phyloP scores from a whole-genome alignment of 2,888 invertebrate genomes.

The Nezara viridula region DNA sequence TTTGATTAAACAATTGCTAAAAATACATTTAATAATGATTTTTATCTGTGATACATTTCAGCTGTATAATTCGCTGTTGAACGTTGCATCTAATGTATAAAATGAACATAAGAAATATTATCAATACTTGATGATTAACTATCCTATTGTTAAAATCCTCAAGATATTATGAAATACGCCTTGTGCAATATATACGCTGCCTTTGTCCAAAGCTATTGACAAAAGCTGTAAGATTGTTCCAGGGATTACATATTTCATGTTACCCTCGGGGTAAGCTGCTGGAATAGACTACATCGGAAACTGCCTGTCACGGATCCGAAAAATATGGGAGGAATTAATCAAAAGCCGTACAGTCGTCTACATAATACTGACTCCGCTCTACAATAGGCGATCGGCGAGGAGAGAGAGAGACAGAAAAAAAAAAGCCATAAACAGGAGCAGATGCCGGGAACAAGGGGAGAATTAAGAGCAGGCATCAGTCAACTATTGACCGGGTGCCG shows the following conservation, averaged over 20 bases:
- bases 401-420: background rate
- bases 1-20: too few relatives aligned
- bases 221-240: background rate
- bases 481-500: constrained; percentile 51
- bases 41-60: too few relatives aligned
- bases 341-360: constrained; percentile 2
- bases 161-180: background rate
- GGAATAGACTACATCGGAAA: background rate
- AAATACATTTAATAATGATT: too few relatives aligned
- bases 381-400: background rate
- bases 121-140: too few relatives aligned
- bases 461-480: constrained; percentile 54
- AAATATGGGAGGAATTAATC: constrained; percentile 46
- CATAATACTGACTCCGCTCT: constrained; percentile 3
- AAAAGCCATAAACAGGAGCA: constrained; percentile 43
- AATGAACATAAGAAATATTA: too few relatives aligned
- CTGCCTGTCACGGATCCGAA: constrained; percentile 16
- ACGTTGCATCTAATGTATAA: too few relatives aligned
- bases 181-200: background rate
- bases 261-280: background rate
- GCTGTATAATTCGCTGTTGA: too few relatives aligned
- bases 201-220: background rate
- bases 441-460: constrained; percentile 45
- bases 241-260: background rate
- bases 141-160: background rate